Evolutionary conservation across 2,888 invertebrate genomes (phyloP), one percentile per base, ranked within the genome.

Genomic region (Epsilonema sp.): DNA sequence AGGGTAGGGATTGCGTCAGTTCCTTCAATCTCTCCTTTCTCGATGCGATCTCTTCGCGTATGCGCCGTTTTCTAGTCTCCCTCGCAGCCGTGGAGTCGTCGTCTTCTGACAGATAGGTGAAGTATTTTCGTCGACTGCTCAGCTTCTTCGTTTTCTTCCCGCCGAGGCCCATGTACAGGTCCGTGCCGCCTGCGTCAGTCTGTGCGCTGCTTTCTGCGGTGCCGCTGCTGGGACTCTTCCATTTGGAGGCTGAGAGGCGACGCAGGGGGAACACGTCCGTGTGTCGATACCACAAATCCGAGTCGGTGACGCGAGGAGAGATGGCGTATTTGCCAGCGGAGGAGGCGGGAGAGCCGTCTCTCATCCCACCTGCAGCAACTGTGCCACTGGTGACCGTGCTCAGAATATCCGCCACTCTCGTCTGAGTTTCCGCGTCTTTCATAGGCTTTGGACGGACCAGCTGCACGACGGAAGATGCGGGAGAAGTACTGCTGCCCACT

Each of bases 31-130:
- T 73, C 54, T 71, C 70, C 40, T 74, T 68, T n/a, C 76, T 64
- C 45, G 73, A 65, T 13, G 74, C 74, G 50, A 77, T 75, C 59
- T 77, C 76, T 39, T 72, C 72, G 54, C 56, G 49, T 42, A 77
- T 70, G 53, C 73, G 68, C 37, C 71, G 67, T 58, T 74, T 73
- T 57, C 74, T 73, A 55, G 73, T 71, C 54, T 77, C 76, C 38
- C 74, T 62, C 21, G 67, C 68, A 51, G 71, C 56, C 42, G 68
- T 63, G 51, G 75, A 74, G 48, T 74, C 73, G 43, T 72, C 71
- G 38, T 55, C 51, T n/a, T n/a, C n/a, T n/a, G n/a, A n/a, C n/a
- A n/a, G n/a, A n/a, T n/a, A n/a, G 5, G 46, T 52, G 37, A 51
- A 51, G 4, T 20, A n/a, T 3, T 5, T 26, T 22, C 44, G 44